phyloP scores from a whole-genome alignment of 2,888 invertebrate species.

The Escarpia spicata region DNA sequence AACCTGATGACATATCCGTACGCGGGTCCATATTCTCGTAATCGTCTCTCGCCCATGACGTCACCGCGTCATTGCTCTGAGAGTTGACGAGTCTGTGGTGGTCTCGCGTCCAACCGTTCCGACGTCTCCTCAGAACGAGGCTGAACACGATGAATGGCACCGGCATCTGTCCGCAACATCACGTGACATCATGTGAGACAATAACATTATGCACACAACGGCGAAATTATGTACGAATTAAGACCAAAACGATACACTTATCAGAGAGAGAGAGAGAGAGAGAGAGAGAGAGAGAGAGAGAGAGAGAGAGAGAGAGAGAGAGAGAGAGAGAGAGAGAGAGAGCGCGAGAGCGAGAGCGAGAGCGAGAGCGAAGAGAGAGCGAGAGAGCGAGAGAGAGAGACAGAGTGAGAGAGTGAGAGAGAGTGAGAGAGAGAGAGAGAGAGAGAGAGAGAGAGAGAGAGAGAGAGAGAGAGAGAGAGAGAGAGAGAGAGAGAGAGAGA shows the following conservation, averaged over 20 bases:
- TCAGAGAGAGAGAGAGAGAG: no score
- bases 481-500: no score
- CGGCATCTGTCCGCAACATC: slow-evolving; percentile 36
- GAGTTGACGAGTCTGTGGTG: slow-evolving; percentile 36
- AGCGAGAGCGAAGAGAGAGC: no score
- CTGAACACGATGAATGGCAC: slow-evolving; percentile 41
- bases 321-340: no score
- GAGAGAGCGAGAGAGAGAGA: no score
- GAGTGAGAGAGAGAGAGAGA: not conserved
- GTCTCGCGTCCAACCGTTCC: slow-evolving; percentile 31
- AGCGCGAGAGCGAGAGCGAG: no score
- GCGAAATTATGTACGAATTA: no score
- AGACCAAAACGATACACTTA: no score
- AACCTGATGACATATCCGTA: not conserved
- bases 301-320: no score
- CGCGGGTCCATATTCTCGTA: not conserved
- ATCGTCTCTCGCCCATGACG: not conserved
- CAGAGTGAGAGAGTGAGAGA: no score
- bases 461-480: not conserved
- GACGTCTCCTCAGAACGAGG: slow-evolving; percentile 35
- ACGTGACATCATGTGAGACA: not conserved
- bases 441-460: not conserved
- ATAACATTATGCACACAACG: not conserved
- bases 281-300: no score
- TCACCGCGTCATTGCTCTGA: slow-evolving; percentile 20